These are phyloP conservation scores for Euzophera pinguis DNA, from an alignment of 2,888 invertebrate species.

Conservation along the genomic window DNA sequence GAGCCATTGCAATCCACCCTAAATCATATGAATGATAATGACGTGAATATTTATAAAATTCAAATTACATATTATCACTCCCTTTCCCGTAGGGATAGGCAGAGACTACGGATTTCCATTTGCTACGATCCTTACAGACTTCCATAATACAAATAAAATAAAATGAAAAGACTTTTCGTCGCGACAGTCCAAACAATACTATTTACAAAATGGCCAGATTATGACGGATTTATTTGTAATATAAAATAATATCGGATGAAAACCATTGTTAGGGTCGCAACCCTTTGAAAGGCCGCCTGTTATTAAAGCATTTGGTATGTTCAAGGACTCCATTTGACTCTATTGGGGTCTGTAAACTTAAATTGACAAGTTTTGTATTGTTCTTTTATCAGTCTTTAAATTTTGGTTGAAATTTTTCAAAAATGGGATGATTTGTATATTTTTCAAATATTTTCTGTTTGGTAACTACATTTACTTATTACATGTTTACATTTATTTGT, in stretches of 20 bases:
- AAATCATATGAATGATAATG: too few relatives aligned
- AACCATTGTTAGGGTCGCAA: constrained; percentile 17
- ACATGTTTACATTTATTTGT: too few relatives aligned
- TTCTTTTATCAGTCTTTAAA: background rate
- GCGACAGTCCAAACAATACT: constrained; percentile 30
- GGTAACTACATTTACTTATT: too few relatives aligned
- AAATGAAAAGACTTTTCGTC: constrained; percentile 18
- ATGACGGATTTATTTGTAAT: constrained; percentile 51
- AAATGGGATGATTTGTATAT: background rate
- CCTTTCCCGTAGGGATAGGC: too few relatives aligned
- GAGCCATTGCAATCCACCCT: too few relatives aligned
- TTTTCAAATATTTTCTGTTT: background rate
- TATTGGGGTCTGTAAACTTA: background rate
- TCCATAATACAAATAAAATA: too few relatives aligned
- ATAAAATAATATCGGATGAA: constrained; percentile 26
- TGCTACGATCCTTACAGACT: too few relatives aligned
- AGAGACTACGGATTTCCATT: too few relatives aligned
- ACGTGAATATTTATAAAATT: too few relatives aligned
- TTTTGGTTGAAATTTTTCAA: background rate
- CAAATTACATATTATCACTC: too few relatives aligned
- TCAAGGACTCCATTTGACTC: background rate
- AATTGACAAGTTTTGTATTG: constrained; percentile 3
- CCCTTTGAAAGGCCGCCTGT: constrained; percentile 29
- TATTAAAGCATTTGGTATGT: constrained; percentile 49
- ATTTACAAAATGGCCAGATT: constrained; percentile 46